A percentile compares a stretch with the other conserved stretches of the same genome.
Conservation (phyloP, 2,113 vertebrate genomes). For the Carassius carassius region DNA sequence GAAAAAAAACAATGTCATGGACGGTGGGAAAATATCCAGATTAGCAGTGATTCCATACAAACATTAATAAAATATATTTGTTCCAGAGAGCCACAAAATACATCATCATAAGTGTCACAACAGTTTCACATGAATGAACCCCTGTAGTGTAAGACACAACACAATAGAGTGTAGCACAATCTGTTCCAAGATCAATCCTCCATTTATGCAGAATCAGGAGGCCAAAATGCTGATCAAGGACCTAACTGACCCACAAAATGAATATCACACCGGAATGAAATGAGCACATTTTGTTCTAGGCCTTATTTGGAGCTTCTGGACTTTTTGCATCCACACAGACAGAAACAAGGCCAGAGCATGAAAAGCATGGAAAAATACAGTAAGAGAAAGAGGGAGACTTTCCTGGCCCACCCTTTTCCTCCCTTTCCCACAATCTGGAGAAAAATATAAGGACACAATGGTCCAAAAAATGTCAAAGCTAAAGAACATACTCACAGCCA, state of each 20-base stretch:
- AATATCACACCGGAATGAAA: neutral
- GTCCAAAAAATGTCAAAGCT: constrained; percentile 49
- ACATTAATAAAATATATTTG: too few relatives aligned
- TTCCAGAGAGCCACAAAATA: too few relatives aligned
- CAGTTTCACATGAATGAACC: too few relatives aligned
- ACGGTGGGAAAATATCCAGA: too few relatives aligned
- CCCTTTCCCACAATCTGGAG: constrained; percentile 18
- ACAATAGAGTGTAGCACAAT: neutral
- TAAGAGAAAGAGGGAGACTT: neutral
- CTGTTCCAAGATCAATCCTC: neutral
- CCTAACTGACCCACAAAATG: neutral
- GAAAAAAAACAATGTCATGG: too few relatives aligned
- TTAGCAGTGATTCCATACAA: too few relatives aligned
- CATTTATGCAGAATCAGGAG: neutral
- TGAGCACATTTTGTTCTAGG: neutral
- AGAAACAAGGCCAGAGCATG: neutral
- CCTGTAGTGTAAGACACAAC: neutral
- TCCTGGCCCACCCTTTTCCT: constrained; percentile 45
- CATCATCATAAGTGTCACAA: too few relatives aligned
- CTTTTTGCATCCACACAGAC: neutral
- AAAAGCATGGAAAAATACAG: constrained; percentile 17
- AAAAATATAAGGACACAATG: constrained; percentile 39
- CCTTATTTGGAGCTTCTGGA: neutral
- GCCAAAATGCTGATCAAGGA: neutral
- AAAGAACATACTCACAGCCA: constrained; percentile 1